A percentile compares a stretch with the other conserved stretches of the same genome.
Evolutionary conservation across 2,113 vertebrate genomes (phyloP).

Genomic region (Isichthys henryi): DNA sequence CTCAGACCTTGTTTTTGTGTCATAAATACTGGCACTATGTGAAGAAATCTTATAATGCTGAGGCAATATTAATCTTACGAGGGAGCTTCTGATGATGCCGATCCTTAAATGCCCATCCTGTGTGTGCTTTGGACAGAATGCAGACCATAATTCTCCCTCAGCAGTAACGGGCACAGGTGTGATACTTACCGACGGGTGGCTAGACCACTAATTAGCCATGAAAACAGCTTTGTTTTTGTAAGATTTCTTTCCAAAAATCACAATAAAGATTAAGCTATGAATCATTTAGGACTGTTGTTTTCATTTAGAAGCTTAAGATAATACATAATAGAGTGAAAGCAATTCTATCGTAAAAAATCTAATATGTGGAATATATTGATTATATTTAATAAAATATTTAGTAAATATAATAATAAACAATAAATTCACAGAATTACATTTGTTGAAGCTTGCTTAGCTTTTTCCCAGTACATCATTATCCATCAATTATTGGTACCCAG

Average conservation of each 20-base stretch:
- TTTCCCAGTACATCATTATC: neutral
- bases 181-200: neutral
- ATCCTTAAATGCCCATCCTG: neutral
- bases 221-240: slow-evolving; percentile 4
- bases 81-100: neutral
- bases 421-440: neutral
- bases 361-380: neutral
- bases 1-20: neutral
- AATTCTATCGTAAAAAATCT: neutral
- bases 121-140: neutral
- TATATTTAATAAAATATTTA: neutral
- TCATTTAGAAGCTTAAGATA: neutral
- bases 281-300: neutral
- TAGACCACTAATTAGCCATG: neutral
- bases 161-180: neutral
- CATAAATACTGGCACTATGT: neutral
- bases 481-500: neutral
- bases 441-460: neutral
- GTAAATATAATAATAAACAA: neutral
- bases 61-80: neutral
- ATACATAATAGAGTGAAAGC: neutral
- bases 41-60: no score
- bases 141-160: neutral
- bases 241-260: neutral
- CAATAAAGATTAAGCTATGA: neutral